Evolutionary conservation across 2,113 vertebrate genomes (phyloP).

Genomic region (Collichthys lucidus): DNA sequence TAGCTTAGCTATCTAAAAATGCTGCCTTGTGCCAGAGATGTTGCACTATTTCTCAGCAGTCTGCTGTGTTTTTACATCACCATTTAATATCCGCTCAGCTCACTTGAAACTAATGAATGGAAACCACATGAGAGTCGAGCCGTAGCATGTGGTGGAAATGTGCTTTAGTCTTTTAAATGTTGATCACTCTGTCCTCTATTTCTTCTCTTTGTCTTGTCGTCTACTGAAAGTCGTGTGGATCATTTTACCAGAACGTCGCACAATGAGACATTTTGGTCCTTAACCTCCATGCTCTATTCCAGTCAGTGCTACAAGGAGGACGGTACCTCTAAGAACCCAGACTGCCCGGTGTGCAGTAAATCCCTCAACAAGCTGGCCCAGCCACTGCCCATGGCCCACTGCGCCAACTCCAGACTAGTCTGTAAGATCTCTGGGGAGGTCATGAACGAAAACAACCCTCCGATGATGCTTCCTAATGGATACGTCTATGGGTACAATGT

Average conservation of each 20-base stretch:
- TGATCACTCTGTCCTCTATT: not conserved
- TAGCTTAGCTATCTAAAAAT: too few species aligned
- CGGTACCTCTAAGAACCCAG: constrained; percentile 96
- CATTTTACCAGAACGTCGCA: not conserved
- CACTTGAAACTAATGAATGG: too few species aligned
- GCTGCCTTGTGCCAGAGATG: too few species aligned
- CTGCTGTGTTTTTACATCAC: too few species aligned
- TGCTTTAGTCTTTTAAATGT: not conserved
- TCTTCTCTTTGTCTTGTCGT: not conserved
- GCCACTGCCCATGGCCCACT: constrained; percentile 98
- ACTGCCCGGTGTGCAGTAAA: constrained; percentile 99
- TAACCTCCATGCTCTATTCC: constrained; percentile 65
- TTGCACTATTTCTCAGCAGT: too few species aligned
- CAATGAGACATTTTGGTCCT: constrained; percentile 47
- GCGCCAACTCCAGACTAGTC: constrained; percentile 98
- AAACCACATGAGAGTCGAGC: too few species aligned
- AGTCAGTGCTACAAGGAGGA: constrained; percentile 99
- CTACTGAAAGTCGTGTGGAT: not conserved
- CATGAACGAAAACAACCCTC: constrained; percentile 99
- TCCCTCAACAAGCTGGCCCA: constrained; percentile 98
- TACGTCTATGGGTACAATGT: constrained; percentile 99
- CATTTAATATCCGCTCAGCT: too few species aligned
- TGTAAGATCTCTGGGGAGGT: constrained; percentile 99
- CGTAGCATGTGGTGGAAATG: too few species aligned
- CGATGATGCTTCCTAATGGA: constrained; percentile 99